A percentile compares a stretch with the other conserved stretches of the same genome.
Evolutionary conservation across 2,797 vertebrate species (phyloP).

Genomic region (Lepus townsendii): DNA sequence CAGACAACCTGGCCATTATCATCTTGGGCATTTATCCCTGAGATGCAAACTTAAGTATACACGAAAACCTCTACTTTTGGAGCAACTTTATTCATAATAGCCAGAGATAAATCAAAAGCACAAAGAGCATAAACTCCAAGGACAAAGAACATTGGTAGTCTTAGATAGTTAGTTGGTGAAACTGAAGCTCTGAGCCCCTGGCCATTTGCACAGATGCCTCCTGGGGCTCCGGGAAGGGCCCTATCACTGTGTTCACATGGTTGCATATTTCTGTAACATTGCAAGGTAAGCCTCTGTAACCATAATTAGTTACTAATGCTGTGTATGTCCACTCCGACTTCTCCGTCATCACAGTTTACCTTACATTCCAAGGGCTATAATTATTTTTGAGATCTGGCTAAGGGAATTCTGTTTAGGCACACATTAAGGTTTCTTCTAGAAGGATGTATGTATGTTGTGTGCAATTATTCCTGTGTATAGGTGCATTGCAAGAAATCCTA

Average conservation of each 20-base stretch:
- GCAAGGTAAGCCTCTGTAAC: background rate
- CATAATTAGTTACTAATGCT: background rate
- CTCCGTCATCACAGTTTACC: background rate
- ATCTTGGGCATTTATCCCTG: background rate
- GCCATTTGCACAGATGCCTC: background rate
- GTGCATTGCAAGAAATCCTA: background rate
- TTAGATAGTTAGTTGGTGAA: background rate
- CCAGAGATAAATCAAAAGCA: background rate
- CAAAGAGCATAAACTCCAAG: background rate
- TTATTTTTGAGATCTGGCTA: background rate
- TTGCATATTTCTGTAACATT: background rate
- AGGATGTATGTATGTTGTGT: background rate
- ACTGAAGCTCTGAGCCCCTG: background rate
- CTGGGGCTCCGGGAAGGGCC: background rate
- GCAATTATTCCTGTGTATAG: background rate
- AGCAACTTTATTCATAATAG: background rate
- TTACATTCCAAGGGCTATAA: background rate
- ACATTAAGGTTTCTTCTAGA: background rate
- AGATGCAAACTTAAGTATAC: slow-evolving; percentile 1
- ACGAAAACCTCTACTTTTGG: background rate
- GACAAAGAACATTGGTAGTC: background rate
- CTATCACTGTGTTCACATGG: background rate
- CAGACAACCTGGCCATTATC: background rate
- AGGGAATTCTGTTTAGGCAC: background rate
- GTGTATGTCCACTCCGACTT: background rate